These are phyloP conservation scores for Pseudomyrmex dendroicus DNA, from an alignment of 1,140 invertebrate species.

Conservation along the genomic window DNA sequence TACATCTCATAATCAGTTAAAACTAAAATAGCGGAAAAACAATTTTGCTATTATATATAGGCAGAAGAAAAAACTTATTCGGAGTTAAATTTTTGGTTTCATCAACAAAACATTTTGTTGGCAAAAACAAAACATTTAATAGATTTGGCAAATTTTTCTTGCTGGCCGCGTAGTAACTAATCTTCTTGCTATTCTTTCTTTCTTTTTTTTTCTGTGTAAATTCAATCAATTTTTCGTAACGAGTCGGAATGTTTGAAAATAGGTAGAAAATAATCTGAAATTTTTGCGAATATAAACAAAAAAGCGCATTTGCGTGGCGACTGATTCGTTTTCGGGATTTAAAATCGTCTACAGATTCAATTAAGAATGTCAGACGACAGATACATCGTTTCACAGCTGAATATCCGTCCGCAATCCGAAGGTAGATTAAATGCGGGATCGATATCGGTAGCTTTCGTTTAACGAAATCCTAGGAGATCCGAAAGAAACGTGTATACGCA, in stretches of 20 bases:
- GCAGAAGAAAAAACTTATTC: too few species aligned
- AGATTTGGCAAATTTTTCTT: too few species aligned
- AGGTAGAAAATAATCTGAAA: neutral
- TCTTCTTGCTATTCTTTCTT: too few species aligned
- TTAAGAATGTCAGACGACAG: conserved; percentile 2
- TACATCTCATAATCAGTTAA: too few species aligned
- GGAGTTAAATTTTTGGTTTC: too few species aligned
- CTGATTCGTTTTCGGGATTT: conserved; percentile 33
- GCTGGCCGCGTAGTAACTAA: too few species aligned
- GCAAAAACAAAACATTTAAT: too few species aligned
- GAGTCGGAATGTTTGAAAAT: neutral
- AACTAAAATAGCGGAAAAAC: too few species aligned
- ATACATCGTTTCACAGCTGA: neutral
- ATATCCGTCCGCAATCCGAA: neutral
- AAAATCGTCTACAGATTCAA: conserved; percentile 29
- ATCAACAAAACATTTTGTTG: too few species aligned
- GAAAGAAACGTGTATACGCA: conserved; percentile 9
- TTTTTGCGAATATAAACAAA: conserved; percentile 6
- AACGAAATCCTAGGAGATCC: conserved; percentile 16
- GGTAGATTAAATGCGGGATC: conserved; percentile 5
- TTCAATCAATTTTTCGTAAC: conserved; percentile 11
- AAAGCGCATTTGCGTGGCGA: neutral
- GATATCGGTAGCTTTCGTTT: conserved; percentile 1
- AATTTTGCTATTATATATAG: too few species aligned
- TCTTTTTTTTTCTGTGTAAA: neutral